phyloP scores from a whole-genome alignment of 2,113 vertebrate genomes.

The Gopherus flavomarginatus region DNA sequence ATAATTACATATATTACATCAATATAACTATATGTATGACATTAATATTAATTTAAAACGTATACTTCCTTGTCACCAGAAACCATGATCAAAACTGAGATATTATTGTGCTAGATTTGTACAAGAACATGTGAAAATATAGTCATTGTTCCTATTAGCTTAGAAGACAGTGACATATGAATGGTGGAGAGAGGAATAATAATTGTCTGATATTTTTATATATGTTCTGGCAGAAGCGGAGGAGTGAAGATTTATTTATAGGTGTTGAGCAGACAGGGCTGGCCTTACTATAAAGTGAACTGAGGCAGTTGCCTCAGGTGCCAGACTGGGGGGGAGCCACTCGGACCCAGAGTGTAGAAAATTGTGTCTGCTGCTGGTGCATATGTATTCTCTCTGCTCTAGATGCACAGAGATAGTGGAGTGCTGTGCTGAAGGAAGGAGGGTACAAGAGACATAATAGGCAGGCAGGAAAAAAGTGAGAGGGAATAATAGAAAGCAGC shows the following conservation, averaged over 20 bases:
- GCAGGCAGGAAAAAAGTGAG: too few relatives aligned
- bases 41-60: background rate
- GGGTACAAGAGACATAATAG: too few relatives aligned
- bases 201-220: background rate
- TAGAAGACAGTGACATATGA: background rate
- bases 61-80: background rate
- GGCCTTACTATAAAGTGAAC: too few relatives aligned
- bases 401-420: too few relatives aligned
- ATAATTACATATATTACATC: background rate
- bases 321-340: too few relatives aligned
- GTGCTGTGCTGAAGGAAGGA: too few relatives aligned
- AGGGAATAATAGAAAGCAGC: too few relatives aligned
- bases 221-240: background rate
- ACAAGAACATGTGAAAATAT: background rate
- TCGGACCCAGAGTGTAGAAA: too few relatives aligned
- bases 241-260: background rate
- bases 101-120: background rate
- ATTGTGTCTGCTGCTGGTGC: too few relatives aligned
- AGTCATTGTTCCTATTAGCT: background rate
- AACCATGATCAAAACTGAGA: background rate
- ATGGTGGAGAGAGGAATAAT: background rate
- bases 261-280: background rate
- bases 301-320: too few relatives aligned
- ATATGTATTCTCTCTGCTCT: too few relatives aligned
- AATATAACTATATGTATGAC: background rate